These are phyloP conservation scores for Micronycteris hirsuta DNA, from an alignment of 2,113 vertebrate species.

Conservation along the genomic window DNA sequence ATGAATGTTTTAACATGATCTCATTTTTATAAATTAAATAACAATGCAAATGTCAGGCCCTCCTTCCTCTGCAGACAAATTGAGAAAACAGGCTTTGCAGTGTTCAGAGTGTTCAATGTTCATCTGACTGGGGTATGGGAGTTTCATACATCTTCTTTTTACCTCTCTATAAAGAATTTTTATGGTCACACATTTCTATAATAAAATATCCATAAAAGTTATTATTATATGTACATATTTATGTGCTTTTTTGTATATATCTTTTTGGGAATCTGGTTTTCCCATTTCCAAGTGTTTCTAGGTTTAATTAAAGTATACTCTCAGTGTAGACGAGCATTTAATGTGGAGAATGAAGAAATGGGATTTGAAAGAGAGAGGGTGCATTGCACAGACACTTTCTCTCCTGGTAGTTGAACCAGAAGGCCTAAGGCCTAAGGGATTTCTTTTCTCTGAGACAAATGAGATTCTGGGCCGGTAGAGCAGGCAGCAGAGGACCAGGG, in stretches of 20 bases:
- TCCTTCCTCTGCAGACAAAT: not conserved
- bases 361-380: constrained; percentile 21
- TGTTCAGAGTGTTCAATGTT: not conserved
- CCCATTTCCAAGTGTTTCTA: constrained; percentile 21
- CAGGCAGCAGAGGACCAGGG: not conserved
- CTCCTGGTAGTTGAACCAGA: not conserved
- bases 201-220: constrained; percentile 26
- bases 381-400: not conserved
- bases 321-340: constrained; percentile 42
- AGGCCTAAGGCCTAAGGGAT: not conserved
- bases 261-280: not conserved
- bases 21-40: constrained; percentile 39
- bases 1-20: not conserved
- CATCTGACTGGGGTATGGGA: not conserved
- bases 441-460: not conserved
- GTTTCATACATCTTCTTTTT: not conserved
- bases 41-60: not conserved
- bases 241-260: not conserved
- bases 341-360: constrained; percentile 20
- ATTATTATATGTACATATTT: constrained; percentile 15
- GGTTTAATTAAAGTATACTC: constrained; percentile 49
- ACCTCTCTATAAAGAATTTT: not conserved
- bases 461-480: not conserved
- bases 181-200: constrained; percentile 34
- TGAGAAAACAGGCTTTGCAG: not conserved